A percentile compares a stretch with the other conserved stretches of the same genome.
Conservation (phyloP, 2,113 vertebrate genomes). For the Agapornis roseicollis region DNA sequence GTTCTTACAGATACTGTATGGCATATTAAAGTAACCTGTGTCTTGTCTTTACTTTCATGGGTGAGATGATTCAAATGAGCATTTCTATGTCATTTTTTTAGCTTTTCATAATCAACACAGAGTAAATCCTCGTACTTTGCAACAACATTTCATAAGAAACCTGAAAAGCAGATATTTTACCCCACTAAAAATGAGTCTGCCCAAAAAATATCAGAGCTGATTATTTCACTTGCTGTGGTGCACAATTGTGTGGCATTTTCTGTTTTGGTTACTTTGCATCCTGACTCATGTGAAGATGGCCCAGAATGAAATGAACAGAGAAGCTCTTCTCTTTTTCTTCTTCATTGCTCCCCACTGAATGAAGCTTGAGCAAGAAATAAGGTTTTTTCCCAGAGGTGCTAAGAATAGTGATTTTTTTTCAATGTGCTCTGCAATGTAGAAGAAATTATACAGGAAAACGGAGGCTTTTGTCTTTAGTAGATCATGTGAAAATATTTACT, state of each 20-base stretch:
- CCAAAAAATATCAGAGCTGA: background rate
- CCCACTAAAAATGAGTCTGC: background rate
- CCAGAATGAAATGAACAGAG: background rate
- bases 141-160: background rate
- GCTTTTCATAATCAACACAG: background rate
- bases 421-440: background rate
- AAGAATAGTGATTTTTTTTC: slow-evolving; percentile 13
- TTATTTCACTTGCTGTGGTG: background rate
- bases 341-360: background rate
- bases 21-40: background rate
- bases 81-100: background rate
- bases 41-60: background rate
- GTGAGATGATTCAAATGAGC: background rate
- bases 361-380: background rate
- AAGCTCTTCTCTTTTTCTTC: background rate
- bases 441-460: background rate
- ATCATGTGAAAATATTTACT: slow-evolving; percentile 38
- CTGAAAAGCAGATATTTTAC: background rate
- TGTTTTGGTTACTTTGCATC: background rate
- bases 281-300: background rate
- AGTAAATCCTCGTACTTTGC: background rate
- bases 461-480: background rate
- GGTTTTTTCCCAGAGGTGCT: background rate
- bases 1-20: background rate
- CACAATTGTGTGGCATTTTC: background rate